A percentile compares a stretch with the other conserved stretches of the same genome.
phyloP scores from a whole-genome alignment of 1,140 invertebrate species.

The Pogonognathellus flavescens region DNA sequence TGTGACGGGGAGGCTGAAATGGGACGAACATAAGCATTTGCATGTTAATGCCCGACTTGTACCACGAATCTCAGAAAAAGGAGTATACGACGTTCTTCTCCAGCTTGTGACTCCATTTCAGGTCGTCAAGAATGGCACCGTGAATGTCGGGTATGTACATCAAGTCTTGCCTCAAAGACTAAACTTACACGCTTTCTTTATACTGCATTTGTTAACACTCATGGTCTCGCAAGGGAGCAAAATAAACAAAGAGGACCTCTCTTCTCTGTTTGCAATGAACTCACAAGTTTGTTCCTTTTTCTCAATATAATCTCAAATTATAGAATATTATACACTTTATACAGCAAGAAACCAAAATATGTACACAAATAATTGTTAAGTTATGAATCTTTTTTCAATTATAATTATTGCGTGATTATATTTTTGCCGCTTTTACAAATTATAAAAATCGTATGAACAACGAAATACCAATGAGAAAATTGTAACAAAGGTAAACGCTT shows the following conservation, averaged over 20 bases:
- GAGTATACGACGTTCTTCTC: conserved; percentile 58
- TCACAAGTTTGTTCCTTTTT: background rate
- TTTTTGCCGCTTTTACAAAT: too few species aligned
- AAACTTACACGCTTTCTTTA: background rate
- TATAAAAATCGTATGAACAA: too few species aligned
- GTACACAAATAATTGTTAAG: too few species aligned
- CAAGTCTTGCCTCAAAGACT: background rate
- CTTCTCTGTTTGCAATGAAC: background rate
- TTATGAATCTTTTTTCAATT: too few species aligned
- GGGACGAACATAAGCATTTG: conserved; percentile 60
- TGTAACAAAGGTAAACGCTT: too few species aligned
- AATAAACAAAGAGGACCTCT: background rate
- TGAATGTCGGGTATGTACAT: conserved; percentile 55
- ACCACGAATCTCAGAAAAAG: conserved; percentile 55
- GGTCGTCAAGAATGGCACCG: conserved; percentile 62
- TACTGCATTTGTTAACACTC: background rate
- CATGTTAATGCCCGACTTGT: conserved; percentile 63
- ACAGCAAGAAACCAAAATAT: too few species aligned
- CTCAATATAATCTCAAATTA: background rate
- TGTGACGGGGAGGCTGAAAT: conserved; percentile 61
- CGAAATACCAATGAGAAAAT: too few species aligned
- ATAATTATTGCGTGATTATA: too few species aligned
- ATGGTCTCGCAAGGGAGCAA: background rate
- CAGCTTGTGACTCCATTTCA: conserved; percentile 64
- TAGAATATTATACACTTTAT: background rate